phyloP scores from a whole-genome alignment of 2,888 invertebrate species.

The Scaptomyza cyrtandrae region DNA sequence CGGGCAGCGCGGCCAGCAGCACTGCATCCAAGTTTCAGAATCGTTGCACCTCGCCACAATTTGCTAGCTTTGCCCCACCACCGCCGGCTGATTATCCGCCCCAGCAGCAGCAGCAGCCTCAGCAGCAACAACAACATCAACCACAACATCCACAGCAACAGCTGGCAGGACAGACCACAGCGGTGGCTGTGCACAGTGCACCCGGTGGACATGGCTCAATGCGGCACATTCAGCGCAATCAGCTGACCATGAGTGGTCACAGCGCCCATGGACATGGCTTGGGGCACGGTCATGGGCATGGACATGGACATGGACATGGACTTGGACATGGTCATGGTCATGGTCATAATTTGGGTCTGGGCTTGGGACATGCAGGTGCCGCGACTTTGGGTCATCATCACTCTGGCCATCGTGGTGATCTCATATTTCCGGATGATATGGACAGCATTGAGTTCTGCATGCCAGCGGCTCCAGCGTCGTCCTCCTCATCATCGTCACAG shows the following conservation, averaged over 20 bases:
- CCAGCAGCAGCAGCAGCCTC: slow-evolving; percentile 84
- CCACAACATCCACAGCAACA: slow-evolving; percentile 48
- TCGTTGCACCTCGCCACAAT: slow-evolving; percentile 85
- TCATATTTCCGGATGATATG: slow-evolving; percentile 83
- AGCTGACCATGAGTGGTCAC: background rate
- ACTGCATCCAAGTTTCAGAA: slow-evolving; percentile 81
- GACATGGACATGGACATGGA: slow-evolving; percentile 9
- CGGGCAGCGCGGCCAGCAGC: slow-evolving; percentile 69
- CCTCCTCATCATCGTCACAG: slow-evolving; percentile 72
- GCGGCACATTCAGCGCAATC: slow-evolving; percentile 1
- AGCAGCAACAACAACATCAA: slow-evolving; percentile 85
- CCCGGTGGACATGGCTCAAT: slow-evolving; percentile 13
- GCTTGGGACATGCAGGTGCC: slow-evolving; percentile 52
- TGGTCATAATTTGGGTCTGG: slow-evolving; percentile 36
- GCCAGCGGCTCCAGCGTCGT: slow-evolving; percentile 73
- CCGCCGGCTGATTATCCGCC: slow-evolving; percentile 90
- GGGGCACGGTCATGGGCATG: slow-evolving; percentile 2
- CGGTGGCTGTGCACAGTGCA: slow-evolving; percentile 57
- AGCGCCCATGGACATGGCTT: slow-evolving; percentile 2
- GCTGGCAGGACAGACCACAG: slow-evolving; percentile 50
- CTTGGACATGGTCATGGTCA: slow-evolving; percentile 47
- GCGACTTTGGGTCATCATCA: slow-evolving; percentile 78
- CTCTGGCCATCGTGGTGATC: slow-evolving; percentile 67
- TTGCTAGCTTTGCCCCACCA: slow-evolving; percentile 89
- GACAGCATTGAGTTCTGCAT: slow-evolving; percentile 84